Conservation (phyloP, 2,113 vertebrate genomes). For the Pedetes capensis region DNA sequence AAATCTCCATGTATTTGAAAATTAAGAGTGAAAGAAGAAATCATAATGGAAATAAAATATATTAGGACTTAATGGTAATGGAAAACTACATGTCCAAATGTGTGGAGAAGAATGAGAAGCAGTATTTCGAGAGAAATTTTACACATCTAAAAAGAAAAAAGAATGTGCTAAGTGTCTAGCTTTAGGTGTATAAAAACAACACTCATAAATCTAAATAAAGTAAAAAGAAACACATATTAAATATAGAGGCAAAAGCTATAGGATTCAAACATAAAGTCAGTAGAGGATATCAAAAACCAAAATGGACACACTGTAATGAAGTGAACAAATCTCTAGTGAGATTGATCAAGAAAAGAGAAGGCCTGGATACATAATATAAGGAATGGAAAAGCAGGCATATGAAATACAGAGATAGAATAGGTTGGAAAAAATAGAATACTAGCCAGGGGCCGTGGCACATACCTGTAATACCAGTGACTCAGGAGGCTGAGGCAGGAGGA, state of each 20-base stretch:
- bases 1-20: not conserved
- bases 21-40: not conserved
- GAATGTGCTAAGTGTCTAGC: not conserved
- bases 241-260: not conserved
- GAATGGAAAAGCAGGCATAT: not conserved
- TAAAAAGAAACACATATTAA: not conserved
- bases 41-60: conserved; percentile 17
- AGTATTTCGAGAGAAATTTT: not conserved
- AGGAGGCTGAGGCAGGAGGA: no score
- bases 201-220: not conserved
- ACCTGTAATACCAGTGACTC: no score
- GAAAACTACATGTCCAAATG: not conserved
- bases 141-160: not conserved
- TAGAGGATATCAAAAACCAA: not conserved
- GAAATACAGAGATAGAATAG: not conserved
- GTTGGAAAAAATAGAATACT: no score
- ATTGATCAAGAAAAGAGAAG: not conserved
- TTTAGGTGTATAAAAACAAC: not conserved
- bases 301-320: not conserved
- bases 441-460: no score
- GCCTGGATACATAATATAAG: not conserved
- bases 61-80: not conserved
- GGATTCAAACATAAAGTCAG: not conserved
- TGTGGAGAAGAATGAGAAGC: not conserved
- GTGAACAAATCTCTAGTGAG: not conserved